Percentiles rank a stretch among this genome's conserved stretches.
phyloP scores from a whole-genome alignment of 2,113 vertebrate genomes.

The Calyptommatus sinebrachiatus region DNA sequence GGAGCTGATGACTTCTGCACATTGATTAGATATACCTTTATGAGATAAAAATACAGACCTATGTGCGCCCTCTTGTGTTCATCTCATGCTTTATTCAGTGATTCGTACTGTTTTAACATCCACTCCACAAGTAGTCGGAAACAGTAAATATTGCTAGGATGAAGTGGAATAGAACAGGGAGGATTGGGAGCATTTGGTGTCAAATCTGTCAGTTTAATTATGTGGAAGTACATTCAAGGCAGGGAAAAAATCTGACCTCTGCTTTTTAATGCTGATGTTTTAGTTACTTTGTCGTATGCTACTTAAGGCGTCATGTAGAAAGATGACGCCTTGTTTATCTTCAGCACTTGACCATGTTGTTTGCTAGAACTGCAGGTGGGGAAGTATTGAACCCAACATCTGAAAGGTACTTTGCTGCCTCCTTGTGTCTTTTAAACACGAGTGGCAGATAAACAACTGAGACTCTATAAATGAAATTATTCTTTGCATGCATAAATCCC shows the following conservation, averaged over 20 bases:
- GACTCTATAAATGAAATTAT: too few species aligned
- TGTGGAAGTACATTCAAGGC: background rate
- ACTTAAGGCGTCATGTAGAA: too few species aligned
- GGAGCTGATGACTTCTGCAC: background rate
- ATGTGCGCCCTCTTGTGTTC: background rate
- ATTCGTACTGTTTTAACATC: background rate
- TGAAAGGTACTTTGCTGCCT: too few species aligned
- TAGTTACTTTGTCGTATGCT: too few species aligned
- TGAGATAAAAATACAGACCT: background rate
- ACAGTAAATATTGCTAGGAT: background rate
- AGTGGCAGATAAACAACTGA: too few species aligned
- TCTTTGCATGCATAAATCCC: too few species aligned
- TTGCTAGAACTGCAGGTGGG: too few species aligned
- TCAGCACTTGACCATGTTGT: too few species aligned
- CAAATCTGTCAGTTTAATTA: background rate
- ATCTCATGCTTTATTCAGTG: background rate
- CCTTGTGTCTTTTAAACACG: too few species aligned
- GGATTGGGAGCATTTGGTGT: too few species aligned
- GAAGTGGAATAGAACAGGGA: background rate
- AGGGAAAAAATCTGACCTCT: background rate
- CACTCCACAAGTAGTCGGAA: background rate
- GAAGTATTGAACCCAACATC: too few species aligned
- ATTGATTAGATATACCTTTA: background rate
- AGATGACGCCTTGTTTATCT: too few species aligned
- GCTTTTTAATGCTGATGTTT: background rate